These are phyloP conservation scores for Vombatus ursinus DNA, from an alignment of 2,113 vertebrate genomes.

Conservation along the genomic window DNA sequence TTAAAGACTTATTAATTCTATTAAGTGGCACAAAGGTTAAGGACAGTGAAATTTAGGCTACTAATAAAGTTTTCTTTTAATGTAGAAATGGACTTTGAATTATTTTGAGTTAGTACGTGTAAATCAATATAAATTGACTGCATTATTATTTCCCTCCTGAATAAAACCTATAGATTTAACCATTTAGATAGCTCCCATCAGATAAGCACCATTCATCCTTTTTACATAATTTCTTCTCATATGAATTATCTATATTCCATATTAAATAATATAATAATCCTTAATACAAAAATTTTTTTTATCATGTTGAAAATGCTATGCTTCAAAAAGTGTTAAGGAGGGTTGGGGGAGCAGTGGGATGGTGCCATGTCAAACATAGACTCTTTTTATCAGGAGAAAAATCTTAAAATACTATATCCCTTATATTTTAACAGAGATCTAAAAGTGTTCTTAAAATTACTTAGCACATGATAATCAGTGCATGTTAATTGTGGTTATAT, in stretches of 20 bases:
- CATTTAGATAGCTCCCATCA: constrained; percentile 42
- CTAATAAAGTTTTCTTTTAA: constrained; percentile 53
- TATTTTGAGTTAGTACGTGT: constrained; percentile 36
- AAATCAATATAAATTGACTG: constrained; percentile 74
- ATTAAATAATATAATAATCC: constrained; percentile 42
- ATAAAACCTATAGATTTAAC: constrained; percentile 57
- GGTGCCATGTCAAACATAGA: constrained; percentile 1
- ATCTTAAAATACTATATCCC: constrained; percentile 53
- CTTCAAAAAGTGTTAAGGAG: constrained; percentile 36
- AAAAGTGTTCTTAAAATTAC: constrained; percentile 17
- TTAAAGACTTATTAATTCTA: constrained; percentile 42
- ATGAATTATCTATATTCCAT: constrained; percentile 21
- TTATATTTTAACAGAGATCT: constrained; percentile 44
- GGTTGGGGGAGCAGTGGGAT: constrained; percentile 30
- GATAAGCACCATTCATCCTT: constrained; percentile 23
- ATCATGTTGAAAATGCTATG: constrained; percentile 17
- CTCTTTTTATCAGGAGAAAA: constrained; percentile 25
- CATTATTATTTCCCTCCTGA: constrained; percentile 74
- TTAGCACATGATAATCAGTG: constrained; percentile 1
- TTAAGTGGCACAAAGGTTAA: constrained; percentile 26
- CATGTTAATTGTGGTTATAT: neutral
- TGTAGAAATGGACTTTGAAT: constrained; percentile 30
- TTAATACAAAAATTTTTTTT: constrained; percentile 43
- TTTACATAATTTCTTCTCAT: constrained; percentile 39
- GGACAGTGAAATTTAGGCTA: constrained; percentile 57